Percentiles rank a stretch among this genome's conserved stretches.
These are phyloP conservation scores for Monomorium pharaonis DNA, from an alignment of 1,140 invertebrate genomes.

Conservation along the genomic window DNA sequence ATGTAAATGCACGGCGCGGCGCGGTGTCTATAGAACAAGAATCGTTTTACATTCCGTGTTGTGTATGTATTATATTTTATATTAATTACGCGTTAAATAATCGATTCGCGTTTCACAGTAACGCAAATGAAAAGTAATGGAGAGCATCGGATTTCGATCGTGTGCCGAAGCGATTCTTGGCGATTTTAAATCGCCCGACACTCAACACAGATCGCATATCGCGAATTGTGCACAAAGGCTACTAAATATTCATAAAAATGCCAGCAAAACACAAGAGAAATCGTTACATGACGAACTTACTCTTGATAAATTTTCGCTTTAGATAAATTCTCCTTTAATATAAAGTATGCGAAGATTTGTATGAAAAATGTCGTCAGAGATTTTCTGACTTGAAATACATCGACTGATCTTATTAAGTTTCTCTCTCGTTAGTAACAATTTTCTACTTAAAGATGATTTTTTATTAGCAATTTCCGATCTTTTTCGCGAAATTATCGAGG, in stretches of 20 bases:
- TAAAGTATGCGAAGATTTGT: conserved; percentile 54
- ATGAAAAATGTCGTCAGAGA: conserved; percentile 58
- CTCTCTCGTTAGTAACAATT: conserved; percentile 37
- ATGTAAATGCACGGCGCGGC: conserved; percentile 28
- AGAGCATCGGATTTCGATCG: conserved; percentile 45
- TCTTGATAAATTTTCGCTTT: conserved; percentile 6
- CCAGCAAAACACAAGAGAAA: neutral
- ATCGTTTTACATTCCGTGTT: conserved; percentile 29
- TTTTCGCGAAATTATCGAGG: neutral
- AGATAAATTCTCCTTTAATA: neutral
- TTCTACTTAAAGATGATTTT: conserved; percentile 38
- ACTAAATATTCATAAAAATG: conserved; percentile 56
- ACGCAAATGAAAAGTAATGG: conserved; percentile 39
- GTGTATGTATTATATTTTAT: neutral
- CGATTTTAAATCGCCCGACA: conserved; percentile 34
- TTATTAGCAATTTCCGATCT: neutral
- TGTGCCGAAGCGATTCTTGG: conserved; percentile 10
- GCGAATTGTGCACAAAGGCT: conserved; percentile 36
- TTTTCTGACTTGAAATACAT: conserved; percentile 19
- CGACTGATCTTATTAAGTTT: conserved; percentile 40
- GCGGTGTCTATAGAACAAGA: conserved; percentile 47
- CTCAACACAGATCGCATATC: conserved; percentile 27
- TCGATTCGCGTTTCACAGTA: conserved; percentile 22
- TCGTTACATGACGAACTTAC: neutral
- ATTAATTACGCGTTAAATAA: conserved; percentile 54